Conservation (phyloP, 2,113 vertebrate genomes). For the Scalopus aquaticus region DNA sequence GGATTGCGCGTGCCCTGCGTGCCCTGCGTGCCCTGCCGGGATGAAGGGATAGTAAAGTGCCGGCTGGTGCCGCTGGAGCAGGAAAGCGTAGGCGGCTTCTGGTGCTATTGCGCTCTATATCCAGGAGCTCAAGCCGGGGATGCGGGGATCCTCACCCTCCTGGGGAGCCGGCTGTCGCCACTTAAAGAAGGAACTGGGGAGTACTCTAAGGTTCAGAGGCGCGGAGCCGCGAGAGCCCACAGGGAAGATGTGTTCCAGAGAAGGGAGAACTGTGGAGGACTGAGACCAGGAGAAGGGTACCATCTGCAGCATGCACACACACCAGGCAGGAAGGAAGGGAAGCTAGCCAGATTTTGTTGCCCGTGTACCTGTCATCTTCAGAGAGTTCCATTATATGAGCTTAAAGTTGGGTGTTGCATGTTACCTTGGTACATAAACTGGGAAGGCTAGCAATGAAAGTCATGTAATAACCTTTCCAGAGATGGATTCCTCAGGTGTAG, state of each 20-base stretch:
- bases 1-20: too few species aligned
- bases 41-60: neutral
- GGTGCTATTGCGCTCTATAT: neutral
- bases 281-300: neutral
- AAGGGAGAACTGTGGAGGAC: neutral
- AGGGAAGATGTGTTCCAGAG: neutral
- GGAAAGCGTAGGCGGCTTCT: constrained; percentile 10
- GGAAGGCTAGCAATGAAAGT: neutral
- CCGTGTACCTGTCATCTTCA: neutral
- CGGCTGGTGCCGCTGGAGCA: neutral
- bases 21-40: neutral
- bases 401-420: neutral
- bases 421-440: too few species aligned
- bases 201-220: neutral
- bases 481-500: neutral
- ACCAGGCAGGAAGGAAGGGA: neutral
- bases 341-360: constrained; percentile 27
- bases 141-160: neutral
- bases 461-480: neutral
- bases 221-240: neutral
- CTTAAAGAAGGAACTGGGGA: constrained; percentile 3
- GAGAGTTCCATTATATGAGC: neutral
- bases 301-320: too few species aligned
- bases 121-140: constrained; percentile 3
- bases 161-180: constrained; percentile 21